Evolutionary conservation across 1,140 invertebrate species (phyloP).

Genomic region (Lepidurus couesii): DNA sequence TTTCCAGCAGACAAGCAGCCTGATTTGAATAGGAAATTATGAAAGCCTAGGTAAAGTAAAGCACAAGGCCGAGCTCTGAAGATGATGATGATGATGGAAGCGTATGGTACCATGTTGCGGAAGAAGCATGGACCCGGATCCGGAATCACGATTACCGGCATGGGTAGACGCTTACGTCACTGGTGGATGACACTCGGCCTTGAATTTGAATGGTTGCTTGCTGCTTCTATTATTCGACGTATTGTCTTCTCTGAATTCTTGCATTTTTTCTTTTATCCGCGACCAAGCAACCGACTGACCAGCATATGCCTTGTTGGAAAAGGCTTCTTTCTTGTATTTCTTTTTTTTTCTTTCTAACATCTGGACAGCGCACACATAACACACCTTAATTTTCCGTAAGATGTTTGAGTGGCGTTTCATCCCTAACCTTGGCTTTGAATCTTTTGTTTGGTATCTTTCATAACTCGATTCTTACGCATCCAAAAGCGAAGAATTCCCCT

Average conservation of each 20-base stretch:
- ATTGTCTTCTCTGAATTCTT: background rate
- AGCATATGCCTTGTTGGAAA: background rate
- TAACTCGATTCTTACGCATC: background rate
- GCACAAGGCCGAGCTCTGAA: background rate
- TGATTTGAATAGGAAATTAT: too few species aligned
- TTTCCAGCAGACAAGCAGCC: too few species aligned
- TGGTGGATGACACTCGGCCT: constrained; percentile 9
- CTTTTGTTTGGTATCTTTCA: background rate
- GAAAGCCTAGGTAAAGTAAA: too few species aligned
- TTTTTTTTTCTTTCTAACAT: background rate
- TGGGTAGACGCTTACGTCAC: constrained; percentile 17
- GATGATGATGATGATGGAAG: background rate
- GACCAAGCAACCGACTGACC: background rate
- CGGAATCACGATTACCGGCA: constrained; percentile 11
- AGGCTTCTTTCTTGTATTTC: background rate
- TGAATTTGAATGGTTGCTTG: constrained; percentile 4
- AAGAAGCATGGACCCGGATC: constrained; percentile 4
- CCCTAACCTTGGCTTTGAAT: background rate
- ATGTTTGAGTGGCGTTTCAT: background rate
- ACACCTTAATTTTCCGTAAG: background rate
- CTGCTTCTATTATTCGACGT: background rate
- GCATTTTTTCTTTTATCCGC: background rate
- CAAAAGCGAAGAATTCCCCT: background rate
- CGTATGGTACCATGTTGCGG: background rate
- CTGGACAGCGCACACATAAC: background rate